A percentile compares a stretch with the other conserved stretches of the same genome.
Conservation (phyloP, 2,797 vertebrate genomes). For the Nasua narica region DNA sequence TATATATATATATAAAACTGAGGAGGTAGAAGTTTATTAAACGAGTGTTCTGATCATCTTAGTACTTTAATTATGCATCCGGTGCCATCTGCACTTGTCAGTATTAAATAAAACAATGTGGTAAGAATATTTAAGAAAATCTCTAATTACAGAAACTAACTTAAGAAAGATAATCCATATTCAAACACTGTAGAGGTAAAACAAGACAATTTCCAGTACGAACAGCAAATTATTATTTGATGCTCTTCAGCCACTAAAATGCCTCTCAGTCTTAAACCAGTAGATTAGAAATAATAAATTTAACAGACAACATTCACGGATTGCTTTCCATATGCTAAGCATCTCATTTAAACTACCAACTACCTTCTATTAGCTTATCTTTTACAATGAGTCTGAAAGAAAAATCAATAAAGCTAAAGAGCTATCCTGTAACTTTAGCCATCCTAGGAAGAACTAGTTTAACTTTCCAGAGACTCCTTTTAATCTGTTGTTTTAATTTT, state of each 20-base stretch:
- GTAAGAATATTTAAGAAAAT: conserved; percentile 14
- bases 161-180: background rate
- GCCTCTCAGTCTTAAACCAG: background rate
- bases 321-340: background rate
- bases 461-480: conserved; percentile 10
- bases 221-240: background rate
- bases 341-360: conserved; percentile 27
- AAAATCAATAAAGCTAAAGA: conserved; percentile 8
- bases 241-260: background rate
- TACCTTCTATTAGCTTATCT: background rate
- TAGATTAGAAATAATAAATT: background rate
- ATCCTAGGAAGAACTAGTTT: background rate
- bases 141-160: conserved; percentile 7
- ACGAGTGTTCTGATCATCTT: background rate
- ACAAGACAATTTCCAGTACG: background rate
- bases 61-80: background rate
- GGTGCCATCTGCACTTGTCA: background rate
- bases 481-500: background rate
- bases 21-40: background rate
- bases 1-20: no score
- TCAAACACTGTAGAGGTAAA: background rate
- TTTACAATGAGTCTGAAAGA: background rate
- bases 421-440: background rate
- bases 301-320: background rate
- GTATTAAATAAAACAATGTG: background rate